Conservation (phyloP, 2,888 invertebrate species). For the Celastrina argiolus region DNA sequence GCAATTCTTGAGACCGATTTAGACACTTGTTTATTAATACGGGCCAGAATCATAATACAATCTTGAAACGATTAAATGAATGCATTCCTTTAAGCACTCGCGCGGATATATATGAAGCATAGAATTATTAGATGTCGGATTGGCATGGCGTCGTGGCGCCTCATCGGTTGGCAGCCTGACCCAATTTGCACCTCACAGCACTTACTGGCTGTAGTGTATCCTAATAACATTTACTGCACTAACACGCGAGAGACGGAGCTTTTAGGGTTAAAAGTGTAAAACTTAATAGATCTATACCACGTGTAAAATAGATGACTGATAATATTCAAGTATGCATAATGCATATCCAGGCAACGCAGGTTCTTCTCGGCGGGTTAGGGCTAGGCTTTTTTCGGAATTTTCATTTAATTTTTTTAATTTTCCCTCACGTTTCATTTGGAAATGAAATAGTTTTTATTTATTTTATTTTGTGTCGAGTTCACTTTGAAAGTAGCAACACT, state of each 20-base stretch:
- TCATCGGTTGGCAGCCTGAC: constrained; percentile 5
- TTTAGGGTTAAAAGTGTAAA: constrained; percentile 2
- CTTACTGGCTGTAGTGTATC: background rate
- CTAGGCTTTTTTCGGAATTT: too few relatives aligned
- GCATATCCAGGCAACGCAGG: too few relatives aligned
- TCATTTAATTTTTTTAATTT: too few relatives aligned
- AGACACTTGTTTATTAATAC: too few relatives aligned
- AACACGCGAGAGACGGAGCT: background rate
- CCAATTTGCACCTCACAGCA: background rate
- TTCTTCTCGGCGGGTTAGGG: too few relatives aligned
- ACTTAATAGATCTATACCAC: background rate
- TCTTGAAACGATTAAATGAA: background rate
- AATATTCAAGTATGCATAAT: too few relatives aligned
- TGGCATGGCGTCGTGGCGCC: background rate
- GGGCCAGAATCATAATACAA: background rate
- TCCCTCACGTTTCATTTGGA: too few relatives aligned
- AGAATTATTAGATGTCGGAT: background rate
- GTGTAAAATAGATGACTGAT: too few relatives aligned
- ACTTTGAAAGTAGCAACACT: too few relatives aligned
- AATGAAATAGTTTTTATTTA: too few relatives aligned
- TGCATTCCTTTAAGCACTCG: background rate
- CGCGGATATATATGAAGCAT: background rate
- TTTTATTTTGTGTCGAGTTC: too few relatives aligned
- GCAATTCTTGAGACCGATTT: too few relatives aligned
- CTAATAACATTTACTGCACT: constrained; percentile 3